Conservation (phyloP, 2,113 vertebrate species). For the Grantiella picta region DNA sequence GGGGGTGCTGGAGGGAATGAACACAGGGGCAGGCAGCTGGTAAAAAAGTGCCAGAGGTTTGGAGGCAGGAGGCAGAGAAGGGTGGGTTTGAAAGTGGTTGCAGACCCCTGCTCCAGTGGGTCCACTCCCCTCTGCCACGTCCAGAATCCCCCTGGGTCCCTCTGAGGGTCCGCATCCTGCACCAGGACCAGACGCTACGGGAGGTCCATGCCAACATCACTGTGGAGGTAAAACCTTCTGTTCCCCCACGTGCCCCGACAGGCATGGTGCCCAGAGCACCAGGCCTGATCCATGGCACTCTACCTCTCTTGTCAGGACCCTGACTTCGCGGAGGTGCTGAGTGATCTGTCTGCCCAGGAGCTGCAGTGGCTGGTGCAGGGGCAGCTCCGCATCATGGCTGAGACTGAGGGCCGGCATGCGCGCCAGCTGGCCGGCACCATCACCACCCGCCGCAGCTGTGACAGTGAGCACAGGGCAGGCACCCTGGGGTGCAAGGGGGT, state of each 20-base stretch:
- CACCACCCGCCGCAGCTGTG: conserved; percentile 86
- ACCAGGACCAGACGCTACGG: conserved; percentile 81
- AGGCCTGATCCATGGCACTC: background rate
- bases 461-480: conserved; percentile 80
- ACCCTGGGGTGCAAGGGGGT: background rate
- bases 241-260: rapidly evolving
- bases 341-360: conserved; percentile 83
- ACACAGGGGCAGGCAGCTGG: background rate
- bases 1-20: background rate
- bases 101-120: background rate
- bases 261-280: rapidly evolving
- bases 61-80: background rate
- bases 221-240: conserved; percentile 72
- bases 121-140: background rate
- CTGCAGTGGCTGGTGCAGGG: conserved; percentile 90
- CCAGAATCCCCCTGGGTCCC: conserved; percentile 76
- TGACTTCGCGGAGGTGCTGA: conserved; percentile 91
- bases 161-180: conserved; percentile 82
- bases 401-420: conserved; percentile 70
- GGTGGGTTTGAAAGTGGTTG: background rate
- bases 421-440: conserved; percentile 83
- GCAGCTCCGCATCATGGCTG: conserved; percentile 84
- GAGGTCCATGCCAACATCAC: conserved; percentile 87
- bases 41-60: background rate
- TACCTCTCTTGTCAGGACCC: conserved; percentile 74